Evolutionary conservation across 92 coral and sea anemone species (phyloP).

Genomic region (Metridium senile): DNA sequence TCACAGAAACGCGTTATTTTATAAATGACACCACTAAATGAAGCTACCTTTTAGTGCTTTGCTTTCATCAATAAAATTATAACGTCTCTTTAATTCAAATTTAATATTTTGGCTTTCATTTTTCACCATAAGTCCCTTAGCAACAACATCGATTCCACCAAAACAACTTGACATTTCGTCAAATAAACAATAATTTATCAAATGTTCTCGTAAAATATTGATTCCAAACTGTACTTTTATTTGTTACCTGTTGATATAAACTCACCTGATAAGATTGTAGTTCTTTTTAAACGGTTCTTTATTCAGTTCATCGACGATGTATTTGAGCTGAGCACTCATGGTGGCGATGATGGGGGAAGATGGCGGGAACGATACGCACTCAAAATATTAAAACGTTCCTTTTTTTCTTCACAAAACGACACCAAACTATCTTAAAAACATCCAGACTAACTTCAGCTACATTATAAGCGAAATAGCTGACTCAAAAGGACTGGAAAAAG

Average conservation of each 20-base stretch:
- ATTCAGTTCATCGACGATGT: slow-evolving; percentile 92
- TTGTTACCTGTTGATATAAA: not conserved
- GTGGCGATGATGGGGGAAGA: not conserved
- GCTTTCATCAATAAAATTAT: no score
- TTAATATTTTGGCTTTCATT: no score
- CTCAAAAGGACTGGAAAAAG: not conserved
- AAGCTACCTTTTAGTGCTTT: no score
- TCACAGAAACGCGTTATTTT: no score
- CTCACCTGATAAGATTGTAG: slow-evolving; percentile 97
- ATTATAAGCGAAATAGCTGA: not conserved
- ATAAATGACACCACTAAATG: no score
- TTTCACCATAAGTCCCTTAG: no score
- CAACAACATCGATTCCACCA: no score
- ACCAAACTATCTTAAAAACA: not conserved
- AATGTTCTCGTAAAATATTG: not conserved
- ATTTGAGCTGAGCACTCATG: slow-evolving; percentile 97
- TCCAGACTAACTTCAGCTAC: not conserved
- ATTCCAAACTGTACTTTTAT: not conserved
- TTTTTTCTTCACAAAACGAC: not conserved
- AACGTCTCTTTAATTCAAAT: no score
- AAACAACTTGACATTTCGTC: slow-evolving; percentile 7
- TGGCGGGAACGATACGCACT: slow-evolving; percentile 31
- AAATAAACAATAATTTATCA: not conserved
- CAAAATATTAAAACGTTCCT: not conserved
- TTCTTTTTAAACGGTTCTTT: slow-evolving; percentile 93